Evolutionary conservation across 2,113 vertebrate species (phyloP).

Genomic region (Sciurus niger): DNA sequence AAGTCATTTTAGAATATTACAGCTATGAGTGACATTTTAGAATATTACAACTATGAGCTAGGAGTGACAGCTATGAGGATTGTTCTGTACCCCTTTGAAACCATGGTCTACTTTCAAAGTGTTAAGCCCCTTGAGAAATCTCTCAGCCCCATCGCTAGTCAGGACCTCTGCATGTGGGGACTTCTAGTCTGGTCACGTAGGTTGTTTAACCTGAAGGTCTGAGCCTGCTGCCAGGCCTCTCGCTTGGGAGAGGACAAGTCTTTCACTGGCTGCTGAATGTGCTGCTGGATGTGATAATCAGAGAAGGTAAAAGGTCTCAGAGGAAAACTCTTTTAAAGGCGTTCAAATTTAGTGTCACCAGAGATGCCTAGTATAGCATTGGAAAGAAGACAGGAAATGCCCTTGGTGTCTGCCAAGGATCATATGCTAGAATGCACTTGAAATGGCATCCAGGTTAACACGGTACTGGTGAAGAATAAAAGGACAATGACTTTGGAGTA

Average conservation of each 20-base stretch:
- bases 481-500: conserved; percentile 10
- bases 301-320: conserved; percentile 65
- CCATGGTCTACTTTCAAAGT: conserved; percentile 51
- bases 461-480: conserved; percentile 53
- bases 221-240: conserved; percentile 55
- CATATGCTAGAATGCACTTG: neutral
- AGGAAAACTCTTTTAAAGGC: conserved; percentile 67
- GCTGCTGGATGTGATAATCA: conserved; percentile 72
- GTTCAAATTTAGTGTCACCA: conserved; percentile 69
- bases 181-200: conserved; percentile 47
- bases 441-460: conserved; percentile 46
- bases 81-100: conserved; percentile 44
- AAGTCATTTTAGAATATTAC: conserved; percentile 21
- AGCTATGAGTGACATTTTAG: conserved; percentile 5
- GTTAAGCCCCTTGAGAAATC: conserved; percentile 53
- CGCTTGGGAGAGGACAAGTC: conserved; percentile 51
- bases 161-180: neutral
- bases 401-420: conserved; percentile 69
- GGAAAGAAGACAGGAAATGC: conserved; percentile 66
- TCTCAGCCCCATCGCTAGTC: conserved; percentile 17
- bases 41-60: neutral
- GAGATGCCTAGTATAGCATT: conserved; percentile 57
- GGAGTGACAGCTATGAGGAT: conserved; percentile 5
- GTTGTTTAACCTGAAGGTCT: conserved; percentile 77
- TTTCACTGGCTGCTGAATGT: conserved; percentile 68